phyloP scores from a whole-genome alignment of 2,113 vertebrate genomes.

The Melanerpes formicivorus region DNA sequence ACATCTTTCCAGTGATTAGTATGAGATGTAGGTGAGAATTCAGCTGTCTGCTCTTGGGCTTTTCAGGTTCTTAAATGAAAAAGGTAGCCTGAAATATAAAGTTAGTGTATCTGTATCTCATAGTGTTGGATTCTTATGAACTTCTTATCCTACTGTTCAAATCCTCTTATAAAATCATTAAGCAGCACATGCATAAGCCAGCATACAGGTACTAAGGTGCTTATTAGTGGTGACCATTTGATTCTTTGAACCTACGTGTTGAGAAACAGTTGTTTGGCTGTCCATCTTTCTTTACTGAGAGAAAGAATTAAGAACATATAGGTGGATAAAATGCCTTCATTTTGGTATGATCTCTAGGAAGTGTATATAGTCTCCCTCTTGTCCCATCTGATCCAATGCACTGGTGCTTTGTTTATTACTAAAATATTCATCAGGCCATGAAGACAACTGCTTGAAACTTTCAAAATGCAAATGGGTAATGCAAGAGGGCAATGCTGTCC shows the following conservation, averaged over 20 bases:
- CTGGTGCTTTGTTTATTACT: background rate
- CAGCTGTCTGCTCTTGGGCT: background rate
- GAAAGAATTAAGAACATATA: background rate
- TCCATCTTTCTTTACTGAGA: background rate
- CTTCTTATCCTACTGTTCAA: background rate
- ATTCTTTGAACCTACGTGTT: background rate
- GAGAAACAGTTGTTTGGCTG: background rate
- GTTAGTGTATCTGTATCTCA: background rate
- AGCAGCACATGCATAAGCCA: background rate
- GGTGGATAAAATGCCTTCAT: background rate
- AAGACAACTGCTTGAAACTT: background rate
- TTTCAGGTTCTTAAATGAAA: background rate
- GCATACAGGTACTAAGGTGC: background rate
- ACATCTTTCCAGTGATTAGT: background rate
- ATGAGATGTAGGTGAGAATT: background rate
- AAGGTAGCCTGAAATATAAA: background rate
- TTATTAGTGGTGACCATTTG: background rate
- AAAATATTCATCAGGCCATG: background rate
- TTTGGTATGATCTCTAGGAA: background rate
- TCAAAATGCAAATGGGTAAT: background rate
- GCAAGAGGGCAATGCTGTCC: background rate
- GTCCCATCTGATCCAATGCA: fast-evolving
- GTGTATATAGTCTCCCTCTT: background rate
- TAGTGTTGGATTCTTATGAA: background rate
- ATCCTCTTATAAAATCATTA: background rate